Conservation (phyloP, 2,888 invertebrate species). For the Malthinus seriepunctatus region DNA sequence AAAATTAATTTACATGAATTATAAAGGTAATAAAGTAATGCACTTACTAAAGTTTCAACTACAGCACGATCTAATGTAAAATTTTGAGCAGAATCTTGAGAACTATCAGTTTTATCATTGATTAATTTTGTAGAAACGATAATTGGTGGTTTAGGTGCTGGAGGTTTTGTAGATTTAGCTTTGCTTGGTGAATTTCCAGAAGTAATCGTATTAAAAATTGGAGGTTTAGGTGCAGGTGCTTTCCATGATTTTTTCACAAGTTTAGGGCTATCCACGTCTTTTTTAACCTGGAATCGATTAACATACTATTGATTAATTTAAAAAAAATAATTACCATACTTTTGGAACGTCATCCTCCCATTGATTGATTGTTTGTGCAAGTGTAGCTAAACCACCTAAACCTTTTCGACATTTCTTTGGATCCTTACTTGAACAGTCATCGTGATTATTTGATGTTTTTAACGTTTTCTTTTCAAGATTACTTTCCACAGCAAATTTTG, state of each 20-base stretch:
- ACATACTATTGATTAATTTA: not conserved
- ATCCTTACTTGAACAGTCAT: conserved; percentile 39
- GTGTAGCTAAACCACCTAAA: conserved; percentile 67
- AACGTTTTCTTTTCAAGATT: not conserved
- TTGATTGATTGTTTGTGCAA: conserved; percentile 83
- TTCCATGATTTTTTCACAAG: conserved; percentile 44
- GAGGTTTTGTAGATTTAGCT: conserved; percentile 27
- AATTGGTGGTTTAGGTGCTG: conserved; percentile 32
- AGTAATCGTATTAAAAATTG: conserved; percentile 26
- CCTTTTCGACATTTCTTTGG: conserved; percentile 45
- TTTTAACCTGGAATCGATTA: not conserved
- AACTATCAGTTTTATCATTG: not conserved
- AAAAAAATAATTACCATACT: conserved; percentile 12
- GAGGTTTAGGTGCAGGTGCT: conserved; percentile 48
- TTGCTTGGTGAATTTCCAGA: conserved; percentile 7
- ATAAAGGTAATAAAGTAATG: no score
- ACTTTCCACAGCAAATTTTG: conserved; percentile 64
- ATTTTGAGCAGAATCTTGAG: conserved; percentile 53
- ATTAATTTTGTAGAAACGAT: not conserved
- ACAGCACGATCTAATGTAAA: conserved; percentile 71
- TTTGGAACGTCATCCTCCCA: conserved; percentile 82
- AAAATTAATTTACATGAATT: no score
- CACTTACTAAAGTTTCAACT: conserved; percentile 70
- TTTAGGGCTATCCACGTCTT: conserved; percentile 17
- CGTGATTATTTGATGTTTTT: conserved; percentile 41